Base-by-base conservation (phyloP, 2,888 invertebrate genomes). In the Stenichneumon culpator region DNA sequence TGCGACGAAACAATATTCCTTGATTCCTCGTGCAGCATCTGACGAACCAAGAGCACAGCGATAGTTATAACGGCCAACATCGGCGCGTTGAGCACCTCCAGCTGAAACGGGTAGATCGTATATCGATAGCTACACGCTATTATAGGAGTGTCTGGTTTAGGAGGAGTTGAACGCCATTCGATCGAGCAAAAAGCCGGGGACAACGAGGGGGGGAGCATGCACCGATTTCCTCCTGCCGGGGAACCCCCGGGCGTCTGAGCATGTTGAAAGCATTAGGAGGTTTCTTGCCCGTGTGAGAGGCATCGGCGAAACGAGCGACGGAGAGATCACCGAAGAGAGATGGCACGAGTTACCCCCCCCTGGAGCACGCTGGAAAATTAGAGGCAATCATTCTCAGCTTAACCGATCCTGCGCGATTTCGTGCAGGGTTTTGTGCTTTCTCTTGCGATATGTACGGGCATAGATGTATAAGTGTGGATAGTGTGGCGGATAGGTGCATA, bases 361-460 rank as follows among this genome's bases (percentile, higher is more conserved):
- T 47, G 74, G 68, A 82, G 73, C 82, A 79, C 82, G 74, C 73
- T 75, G 87, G 88, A 87, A 92, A 92, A 93, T 93, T 93, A 92
- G 92, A 90, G 90, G 92, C 92, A 92, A 93, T 93, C 92, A 91
- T 92, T 93, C 91, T 92, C 89, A 89, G 90, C 90, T 93, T 91
- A 92, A 90, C 90, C 90, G 90, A 91, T 91, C 73, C 47, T n/a
- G 89, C 90, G 82, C 89, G 88, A 89, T 91, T 90, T 89, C 85
- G 44, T 36, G 39, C 7, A 54, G 7, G 63, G 65, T 67, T 78
- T 78, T 79, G 63, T 39, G n/a, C 65, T 63, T 9, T 52, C 16
- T 50, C 39, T n/a, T 67, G 54, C 47, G 16, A 44, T 73, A 39
- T 25, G 14, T 19, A 25, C 2, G 47, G 0, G 19, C 16, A 32